A percentile compares a stretch with the other conserved stretches of the same genome.
phyloP scores from a whole-genome alignment of 1,140 invertebrate species.

The Nebria ingens region DNA sequence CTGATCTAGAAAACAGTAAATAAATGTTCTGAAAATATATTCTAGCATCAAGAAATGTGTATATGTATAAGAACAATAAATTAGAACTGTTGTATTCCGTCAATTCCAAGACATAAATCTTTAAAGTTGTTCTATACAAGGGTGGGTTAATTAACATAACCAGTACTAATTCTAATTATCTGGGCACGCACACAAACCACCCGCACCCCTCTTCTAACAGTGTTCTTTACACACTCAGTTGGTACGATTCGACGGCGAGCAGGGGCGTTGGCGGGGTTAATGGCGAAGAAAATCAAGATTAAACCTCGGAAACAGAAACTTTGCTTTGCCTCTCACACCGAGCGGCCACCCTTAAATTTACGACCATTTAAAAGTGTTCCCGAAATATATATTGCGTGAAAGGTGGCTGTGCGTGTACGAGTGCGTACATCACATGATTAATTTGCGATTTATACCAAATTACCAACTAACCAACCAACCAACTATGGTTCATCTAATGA shows the following conservation, averaged over 20 bases:
- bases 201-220: neutral
- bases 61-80: too few species aligned
- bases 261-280: neutral
- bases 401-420: neutral
- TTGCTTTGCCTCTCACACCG: neutral
- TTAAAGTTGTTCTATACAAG: neutral
- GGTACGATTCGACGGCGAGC: too few species aligned
- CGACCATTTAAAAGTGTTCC: constrained; percentile 5
- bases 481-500: too few species aligned
- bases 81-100: too few species aligned
- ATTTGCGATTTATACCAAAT: neutral
- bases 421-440: neutral
- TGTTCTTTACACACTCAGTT: too few species aligned
- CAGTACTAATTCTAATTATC: neutral
- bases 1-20: too few species aligned
- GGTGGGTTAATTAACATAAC: neutral
- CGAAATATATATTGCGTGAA: constrained; percentile 1
- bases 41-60: too few species aligned
- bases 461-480: too few species aligned
- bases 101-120: neutral
- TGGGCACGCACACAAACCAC: neutral
- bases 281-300: constrained; percentile 9
- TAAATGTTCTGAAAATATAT: too few species aligned
- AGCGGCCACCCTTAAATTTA: neutral
- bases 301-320: neutral